Base-by-base conservation (phyloP, 2,888 invertebrate species). In the Ceriagrion tenellum region DNA sequence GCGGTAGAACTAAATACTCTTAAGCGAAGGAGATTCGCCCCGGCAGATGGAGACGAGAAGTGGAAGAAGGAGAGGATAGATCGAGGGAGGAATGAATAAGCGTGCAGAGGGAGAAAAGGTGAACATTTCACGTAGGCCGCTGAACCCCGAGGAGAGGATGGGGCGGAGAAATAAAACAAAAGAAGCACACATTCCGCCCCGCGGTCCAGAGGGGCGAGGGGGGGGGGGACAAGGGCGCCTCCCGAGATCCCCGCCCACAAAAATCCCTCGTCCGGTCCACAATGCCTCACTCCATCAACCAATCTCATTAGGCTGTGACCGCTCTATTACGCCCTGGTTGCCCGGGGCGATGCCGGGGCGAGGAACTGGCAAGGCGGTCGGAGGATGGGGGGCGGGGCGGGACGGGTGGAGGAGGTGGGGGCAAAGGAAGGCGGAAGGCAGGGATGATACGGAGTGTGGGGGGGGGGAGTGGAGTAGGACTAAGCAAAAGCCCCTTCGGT, bases 251-350 rank as follows among this genome's bases (percentile, higher is more conserved):
- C 88, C 47, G 88, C 88, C 88, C 88, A 88, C 88, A 88, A 30
- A n/a, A 88, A 88, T 30, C 35, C 88, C 40, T 88, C 88, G 30
- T 18, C 30, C 88, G 23, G 16, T 35, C 88, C 88, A 88, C 88
- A 88, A 88, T 88, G 88, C 88, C 88, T 88, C 88, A 88, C 88
- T 88, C 88, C 88, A 88, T 88, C 88, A 88, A 40, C 88, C 88
- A 88, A 88, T 88, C 88, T 88, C 88, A 88, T 88, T 88, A 88
- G 35, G 88, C 55, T 47, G 88, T 88, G 88, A 88, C 88, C 88
- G 88, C 88, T 88, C 88, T 88, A 88, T 88, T 88, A 88, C 35
- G 88, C 47, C 55, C 23, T 26, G 10, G 23, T 40, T 20, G 88
- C 88, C 88, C 55, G 0, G 47, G 88, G 88, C 88, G 47, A 18